phyloP scores from a whole-genome alignment of 1,140 invertebrate species.

The Odontomachus brunneus region DNA sequence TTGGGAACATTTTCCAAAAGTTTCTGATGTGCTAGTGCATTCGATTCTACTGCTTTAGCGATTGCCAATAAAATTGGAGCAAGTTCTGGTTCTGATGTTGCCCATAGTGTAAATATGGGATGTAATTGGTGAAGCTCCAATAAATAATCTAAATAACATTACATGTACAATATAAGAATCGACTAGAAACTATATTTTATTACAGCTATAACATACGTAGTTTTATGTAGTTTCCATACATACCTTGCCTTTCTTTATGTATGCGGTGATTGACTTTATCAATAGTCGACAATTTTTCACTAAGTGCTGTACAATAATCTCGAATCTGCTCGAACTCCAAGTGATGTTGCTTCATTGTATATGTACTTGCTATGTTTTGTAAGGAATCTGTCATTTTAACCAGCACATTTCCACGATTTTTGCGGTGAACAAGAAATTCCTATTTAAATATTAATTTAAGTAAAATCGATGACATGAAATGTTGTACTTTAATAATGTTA shows the following conservation, averaged over 20 bases:
- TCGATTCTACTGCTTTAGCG: constrained; percentile 85
- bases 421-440: constrained; percentile 89
- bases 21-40: constrained; percentile 85
- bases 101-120: constrained; percentile 87
- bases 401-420: constrained; percentile 87
- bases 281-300: constrained; percentile 88
- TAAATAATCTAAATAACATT: constrained; percentile 83
- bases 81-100: constrained; percentile 86
- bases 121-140: constrained; percentile 86
- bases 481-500: constrained; percentile 17
- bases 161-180: constrained; percentile 43
- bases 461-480: not conserved
- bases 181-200: constrained; percentile 32
- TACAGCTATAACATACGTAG: not conserved
- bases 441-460: constrained; percentile 73
- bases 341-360: constrained; percentile 87
- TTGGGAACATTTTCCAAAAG: constrained; percentile 84
- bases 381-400: constrained; percentile 87
- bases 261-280: constrained; percentile 89
- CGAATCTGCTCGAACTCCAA: constrained; percentile 89
- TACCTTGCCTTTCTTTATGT: constrained; percentile 89
- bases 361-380: constrained; percentile 87
- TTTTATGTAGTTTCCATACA: not conserved
- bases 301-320: constrained; percentile 88
- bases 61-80: constrained; percentile 84